A percentile compares a stretch with the other conserved stretches of the same genome.
These are phyloP conservation scores for Catharus ustulatus DNA, from an alignment of 2,797 vertebrate genomes.

Conservation along the genomic window DNA sequence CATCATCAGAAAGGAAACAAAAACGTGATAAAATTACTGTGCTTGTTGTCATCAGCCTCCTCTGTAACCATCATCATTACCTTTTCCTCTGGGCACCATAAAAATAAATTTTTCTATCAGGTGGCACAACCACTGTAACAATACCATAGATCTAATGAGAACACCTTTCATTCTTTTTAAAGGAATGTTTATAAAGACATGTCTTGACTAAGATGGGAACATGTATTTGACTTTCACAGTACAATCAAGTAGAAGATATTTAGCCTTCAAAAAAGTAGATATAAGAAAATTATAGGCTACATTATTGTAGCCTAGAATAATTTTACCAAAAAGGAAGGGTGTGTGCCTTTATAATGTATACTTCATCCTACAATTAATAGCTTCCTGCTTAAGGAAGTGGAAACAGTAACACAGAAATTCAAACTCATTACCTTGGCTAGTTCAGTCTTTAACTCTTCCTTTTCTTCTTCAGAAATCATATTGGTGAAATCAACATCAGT, in stretches of 20 bases:
- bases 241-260: background rate
- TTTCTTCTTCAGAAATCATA: slow-evolving; percentile 89
- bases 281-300: background rate
- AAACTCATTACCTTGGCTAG: slow-evolving; percentile 83
- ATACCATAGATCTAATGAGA: background rate
- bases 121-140: background rate
- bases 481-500: slow-evolving; percentile 85
- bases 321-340: background rate
- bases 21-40: background rate
- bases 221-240: background rate
- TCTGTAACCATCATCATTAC: background rate
- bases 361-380: background rate
- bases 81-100: background rate
- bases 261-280: background rate
- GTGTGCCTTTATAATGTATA: background rate
- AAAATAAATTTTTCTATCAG: background rate
- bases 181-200: background rate
- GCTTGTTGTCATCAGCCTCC: background rate
- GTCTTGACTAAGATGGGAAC: background rate
- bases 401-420: background rate
- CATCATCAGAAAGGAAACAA: background rate
- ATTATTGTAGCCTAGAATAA: background rate
- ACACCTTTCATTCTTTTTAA: background rate
- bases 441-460: slow-evolving; percentile 89
- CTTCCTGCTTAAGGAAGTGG: background rate